Evolutionary conservation across 1,140 invertebrate species (phyloP).

Genomic region (Chironomus striatipennis): DNA sequence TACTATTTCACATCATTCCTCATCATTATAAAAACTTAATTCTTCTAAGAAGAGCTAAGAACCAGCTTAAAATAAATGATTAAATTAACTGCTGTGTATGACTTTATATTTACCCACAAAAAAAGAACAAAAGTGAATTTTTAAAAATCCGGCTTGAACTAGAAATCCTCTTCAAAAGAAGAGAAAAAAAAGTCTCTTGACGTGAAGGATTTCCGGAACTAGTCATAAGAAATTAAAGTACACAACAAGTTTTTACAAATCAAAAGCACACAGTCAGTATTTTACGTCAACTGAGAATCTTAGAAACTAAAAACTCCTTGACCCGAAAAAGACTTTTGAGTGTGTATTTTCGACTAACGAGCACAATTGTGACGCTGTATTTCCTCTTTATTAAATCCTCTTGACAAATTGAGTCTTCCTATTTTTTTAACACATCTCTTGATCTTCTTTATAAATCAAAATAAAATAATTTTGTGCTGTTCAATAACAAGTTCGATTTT

Average conservation of each 20-base stretch:
- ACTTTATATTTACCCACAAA: no score
- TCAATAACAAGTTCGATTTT: not conserved
- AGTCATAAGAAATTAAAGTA: slow-evolving; percentile 6
- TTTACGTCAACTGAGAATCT: not conserved
- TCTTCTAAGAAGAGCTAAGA: no score
- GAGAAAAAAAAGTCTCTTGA: not conserved
- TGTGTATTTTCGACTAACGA: not conserved
- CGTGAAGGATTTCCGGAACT: slow-evolving; percentile 2
- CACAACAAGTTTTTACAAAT: not conserved
- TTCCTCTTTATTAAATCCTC: not conserved
- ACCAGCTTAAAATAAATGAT: no score
- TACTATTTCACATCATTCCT: no score
- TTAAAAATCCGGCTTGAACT: not conserved
- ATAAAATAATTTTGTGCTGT: no score
- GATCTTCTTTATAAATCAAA: no score
- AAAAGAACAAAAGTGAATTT: no score
- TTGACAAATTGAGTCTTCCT: not conserved
- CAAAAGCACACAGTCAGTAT: not conserved
- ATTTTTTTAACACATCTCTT: no score
- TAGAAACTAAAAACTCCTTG: not conserved
- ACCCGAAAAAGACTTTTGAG: not conserved
- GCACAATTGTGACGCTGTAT: not conserved
- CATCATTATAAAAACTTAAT: no score
- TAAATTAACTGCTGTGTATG: no score
- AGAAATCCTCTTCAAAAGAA: not conserved